Conservation (phyloP, 2,797 vertebrate species). For the Phataginus tricuspis region DNA sequence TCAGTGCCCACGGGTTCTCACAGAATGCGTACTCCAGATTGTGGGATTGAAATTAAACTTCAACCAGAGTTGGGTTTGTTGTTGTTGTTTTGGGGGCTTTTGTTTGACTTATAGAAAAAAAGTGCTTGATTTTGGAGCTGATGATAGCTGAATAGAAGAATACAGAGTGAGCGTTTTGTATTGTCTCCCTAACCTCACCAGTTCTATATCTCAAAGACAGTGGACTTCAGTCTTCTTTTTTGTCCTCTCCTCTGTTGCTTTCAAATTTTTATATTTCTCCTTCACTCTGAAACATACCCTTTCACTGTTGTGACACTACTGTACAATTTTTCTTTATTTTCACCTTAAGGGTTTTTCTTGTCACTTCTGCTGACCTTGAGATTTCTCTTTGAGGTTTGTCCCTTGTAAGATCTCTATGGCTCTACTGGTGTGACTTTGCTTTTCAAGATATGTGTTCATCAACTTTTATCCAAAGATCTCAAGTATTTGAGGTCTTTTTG, state of each 20-base stretch:
- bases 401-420: neutral
- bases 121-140: neutral
- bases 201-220: neutral
- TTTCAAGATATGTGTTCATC: conserved; percentile 18
- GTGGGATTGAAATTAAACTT: neutral
- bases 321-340: neutral
- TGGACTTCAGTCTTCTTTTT: neutral
- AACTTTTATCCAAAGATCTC: neutral
- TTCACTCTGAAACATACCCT: neutral
- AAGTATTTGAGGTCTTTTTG: neutral
- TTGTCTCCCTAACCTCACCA: neutral
- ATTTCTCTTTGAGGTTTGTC: neutral
- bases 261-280: conserved; percentile 5
- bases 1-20: neutral
- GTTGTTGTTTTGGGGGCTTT: neutral
- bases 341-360: neutral
- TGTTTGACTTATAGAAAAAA: neutral
- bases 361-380: neutral
- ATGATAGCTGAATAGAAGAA: neutral
- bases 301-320: neutral
- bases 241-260: conserved; percentile 14
- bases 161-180: neutral
- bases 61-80: neutral
- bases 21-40: neutral
- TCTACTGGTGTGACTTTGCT: neutral